These are phyloP conservation scores for Pseudomyrmex pallidus DNA, from an alignment of 1,140 invertebrate species.

Conservation along the genomic window DNA sequence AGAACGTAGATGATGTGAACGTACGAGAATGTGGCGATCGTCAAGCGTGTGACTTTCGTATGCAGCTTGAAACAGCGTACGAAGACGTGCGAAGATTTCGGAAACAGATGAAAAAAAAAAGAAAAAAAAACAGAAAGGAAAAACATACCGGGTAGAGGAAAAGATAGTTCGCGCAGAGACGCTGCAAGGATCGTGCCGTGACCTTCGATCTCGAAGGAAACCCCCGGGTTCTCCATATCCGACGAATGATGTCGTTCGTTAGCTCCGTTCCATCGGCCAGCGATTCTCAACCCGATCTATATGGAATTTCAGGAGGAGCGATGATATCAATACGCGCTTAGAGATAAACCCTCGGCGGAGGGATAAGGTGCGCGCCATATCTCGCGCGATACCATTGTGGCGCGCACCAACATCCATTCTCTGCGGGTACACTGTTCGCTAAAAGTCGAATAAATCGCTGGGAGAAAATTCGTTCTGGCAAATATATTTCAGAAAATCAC, in stretches of 20 bases:
- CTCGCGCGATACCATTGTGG: constrained; percentile 60
- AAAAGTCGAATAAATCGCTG: constrained; percentile 15
- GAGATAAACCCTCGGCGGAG: constrained; percentile 41
- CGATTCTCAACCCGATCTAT: constrained; percentile 54
- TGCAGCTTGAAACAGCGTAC: constrained; percentile 21
- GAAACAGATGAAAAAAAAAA: constrained; percentile 7
- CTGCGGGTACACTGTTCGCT: constrained; percentile 33
- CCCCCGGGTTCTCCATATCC: constrained; percentile 67
- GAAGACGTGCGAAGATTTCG: constrained; percentile 39
- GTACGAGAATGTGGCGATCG: neutral
- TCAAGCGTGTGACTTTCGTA: constrained; percentile 52
- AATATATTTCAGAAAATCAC: no score
- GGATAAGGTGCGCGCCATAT: constrained; percentile 34
- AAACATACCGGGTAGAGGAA: neutral
- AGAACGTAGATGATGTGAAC: constrained; percentile 16
- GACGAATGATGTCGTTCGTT: constrained; percentile 71
- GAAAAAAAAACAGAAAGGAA: constrained; percentile 5
- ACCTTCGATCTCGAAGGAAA: constrained; percentile 72
- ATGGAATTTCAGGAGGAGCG: constrained; percentile 63
- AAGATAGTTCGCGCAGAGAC: constrained; percentile 17
- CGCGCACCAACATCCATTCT: constrained; percentile 3
- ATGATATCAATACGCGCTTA: constrained; percentile 67
- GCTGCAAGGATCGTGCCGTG: constrained; percentile 34
- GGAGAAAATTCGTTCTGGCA: neutral
- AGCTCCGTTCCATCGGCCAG: constrained; percentile 59